A percentile compares a stretch with the other conserved stretches of the same genome.
Evolutionary conservation across 2,888 invertebrate genomes (phyloP).

Genomic region (Paralinhomoeus sp.): DNA sequence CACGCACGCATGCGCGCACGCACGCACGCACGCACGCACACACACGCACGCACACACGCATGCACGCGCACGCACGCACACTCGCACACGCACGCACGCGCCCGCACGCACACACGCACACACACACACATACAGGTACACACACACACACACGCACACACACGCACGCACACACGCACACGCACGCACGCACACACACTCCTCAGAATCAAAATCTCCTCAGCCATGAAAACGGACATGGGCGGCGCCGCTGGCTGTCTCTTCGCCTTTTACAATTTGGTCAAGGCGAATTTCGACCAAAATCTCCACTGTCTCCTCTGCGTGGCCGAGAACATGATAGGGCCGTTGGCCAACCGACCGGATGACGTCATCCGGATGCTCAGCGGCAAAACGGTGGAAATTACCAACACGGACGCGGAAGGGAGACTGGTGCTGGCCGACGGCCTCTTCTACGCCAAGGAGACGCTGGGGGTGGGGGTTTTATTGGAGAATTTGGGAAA

Average conservation of each 20-base stretch:
- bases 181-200: too few relatives aligned
- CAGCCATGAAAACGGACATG: slow-evolving; percentile 78
- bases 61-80: too few relatives aligned
- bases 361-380: slow-evolving; percentile 73
- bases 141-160: too few relatives aligned
- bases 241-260: slow-evolving; percentile 75
- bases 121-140: too few relatives aligned
- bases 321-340: slow-evolving; percentile 68
- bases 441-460: slow-evolving; percentile 35
- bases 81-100: too few relatives aligned
- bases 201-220: too few relatives aligned
- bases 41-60: too few relatives aligned
- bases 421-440: slow-evolving; percentile 67
- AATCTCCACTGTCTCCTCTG: slow-evolving; percentile 68
- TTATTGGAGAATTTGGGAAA: too few relatives aligned
- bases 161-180: too few relatives aligned
- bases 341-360: slow-evolving; percentile 53
- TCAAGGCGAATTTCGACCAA: slow-evolving; percentile 46
- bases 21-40: too few relatives aligned
- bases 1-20: slow-evolving; percentile 36
- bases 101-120: too few relatives aligned
- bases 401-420: slow-evolving; percentile 68
- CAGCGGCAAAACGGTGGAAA: slow-evolving; percentile 69
- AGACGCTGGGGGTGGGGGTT: slow-evolving; percentile 11
- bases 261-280: slow-evolving; percentile 55